phyloP scores from a whole-genome alignment of 2,888 invertebrate genomes.

The Leucozona laternaria region DNA sequence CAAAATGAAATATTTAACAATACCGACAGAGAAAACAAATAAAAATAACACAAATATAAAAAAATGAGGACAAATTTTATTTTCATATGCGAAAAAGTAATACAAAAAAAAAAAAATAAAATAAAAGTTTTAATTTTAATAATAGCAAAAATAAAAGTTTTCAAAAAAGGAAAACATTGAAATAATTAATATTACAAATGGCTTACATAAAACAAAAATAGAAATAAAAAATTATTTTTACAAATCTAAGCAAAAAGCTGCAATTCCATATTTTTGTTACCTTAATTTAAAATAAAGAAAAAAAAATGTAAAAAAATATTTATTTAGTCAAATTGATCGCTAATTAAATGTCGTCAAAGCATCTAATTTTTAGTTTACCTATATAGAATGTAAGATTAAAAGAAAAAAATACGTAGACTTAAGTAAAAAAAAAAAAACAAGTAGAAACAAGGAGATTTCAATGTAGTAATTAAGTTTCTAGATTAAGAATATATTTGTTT shows the following conservation, averaged over 20 bases:
- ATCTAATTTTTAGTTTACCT: slow-evolving; percentile 64
- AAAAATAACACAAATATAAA: slow-evolving; percentile 26
- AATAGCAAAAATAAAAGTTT: slow-evolving; percentile 24
- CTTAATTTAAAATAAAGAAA: slow-evolving; percentile 57
- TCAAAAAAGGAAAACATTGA: slow-evolving; percentile 10
- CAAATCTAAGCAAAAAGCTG: slow-evolving; percentile 70
- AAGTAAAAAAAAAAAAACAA: slow-evolving; percentile 71
- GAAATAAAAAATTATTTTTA: slow-evolving; percentile 68
- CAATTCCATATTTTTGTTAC: slow-evolving; percentile 74
- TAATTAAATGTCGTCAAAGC: slow-evolving; percentile 73
- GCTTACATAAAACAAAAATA: slow-evolving; percentile 46
- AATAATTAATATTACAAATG: slow-evolving; percentile 38
- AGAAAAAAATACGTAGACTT: slow-evolving; percentile 67
- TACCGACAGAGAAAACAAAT: slow-evolving; percentile 50
- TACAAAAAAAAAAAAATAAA: slow-evolving; percentile 28
- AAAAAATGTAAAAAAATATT: slow-evolving; percentile 61
- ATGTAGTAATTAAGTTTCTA: slow-evolving; percentile 62
- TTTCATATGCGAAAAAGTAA: slow-evolving; percentile 73
- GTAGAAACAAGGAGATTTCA: slow-evolving; percentile 56
- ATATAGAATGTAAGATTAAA: slow-evolving; percentile 62
- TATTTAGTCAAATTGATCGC: slow-evolving; percentile 75
- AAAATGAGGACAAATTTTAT: slow-evolving; percentile 52
- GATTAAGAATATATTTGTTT: slow-evolving; percentile 53
- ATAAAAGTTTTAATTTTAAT: slow-evolving; percentile 55
- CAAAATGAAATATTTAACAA: slow-evolving; percentile 66